Evolutionary conservation across 2,888 invertebrate species (phyloP).

Genomic region (Mythimna ferrago): DNA sequence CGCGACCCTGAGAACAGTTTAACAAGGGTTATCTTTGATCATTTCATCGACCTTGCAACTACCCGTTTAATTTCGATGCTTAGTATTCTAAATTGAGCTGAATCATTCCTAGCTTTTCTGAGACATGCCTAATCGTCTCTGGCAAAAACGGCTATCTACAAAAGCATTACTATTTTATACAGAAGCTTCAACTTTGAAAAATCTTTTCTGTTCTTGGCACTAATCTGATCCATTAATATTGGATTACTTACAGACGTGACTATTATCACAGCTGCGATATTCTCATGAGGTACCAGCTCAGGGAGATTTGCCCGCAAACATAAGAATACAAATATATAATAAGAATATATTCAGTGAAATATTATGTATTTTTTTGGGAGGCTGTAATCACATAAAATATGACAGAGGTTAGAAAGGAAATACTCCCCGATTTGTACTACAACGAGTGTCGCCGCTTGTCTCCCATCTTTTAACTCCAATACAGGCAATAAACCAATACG

Average conservation of each 20-base stretch:
- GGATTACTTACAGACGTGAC: constrained; percentile 19
- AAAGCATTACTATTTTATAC: neutral
- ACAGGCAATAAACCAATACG: too few species aligned
- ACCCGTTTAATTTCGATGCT: neutral
- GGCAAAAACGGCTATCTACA: neutral
- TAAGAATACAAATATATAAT: neutral
- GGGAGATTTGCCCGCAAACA: neutral
- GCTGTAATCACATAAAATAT: too few species aligned
- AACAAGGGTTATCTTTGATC: neutral
- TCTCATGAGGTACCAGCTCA: neutral
- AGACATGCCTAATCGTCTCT: neutral
- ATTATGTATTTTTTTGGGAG: too few species aligned
- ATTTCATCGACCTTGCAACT: neutral
- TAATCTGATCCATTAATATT: constrained; percentile 20
- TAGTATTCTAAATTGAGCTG: constrained; percentile 10
- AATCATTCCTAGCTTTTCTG: neutral
- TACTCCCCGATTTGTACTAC: too few species aligned
- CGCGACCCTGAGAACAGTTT: neutral
- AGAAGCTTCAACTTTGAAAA: neutral
- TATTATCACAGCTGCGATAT: neutral
- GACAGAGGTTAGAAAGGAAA: too few species aligned
- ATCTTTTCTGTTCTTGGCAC: constrained; percentile 1
- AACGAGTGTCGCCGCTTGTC: too few species aligned
- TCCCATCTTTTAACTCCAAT: too few species aligned
- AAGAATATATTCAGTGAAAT: too few species aligned